A percentile compares a stretch with the other conserved stretches of the same genome.
These are phyloP conservation scores for Perizoma affinitatum DNA, from an alignment of 2,888 invertebrate species.

Conservation along the genomic window DNA sequence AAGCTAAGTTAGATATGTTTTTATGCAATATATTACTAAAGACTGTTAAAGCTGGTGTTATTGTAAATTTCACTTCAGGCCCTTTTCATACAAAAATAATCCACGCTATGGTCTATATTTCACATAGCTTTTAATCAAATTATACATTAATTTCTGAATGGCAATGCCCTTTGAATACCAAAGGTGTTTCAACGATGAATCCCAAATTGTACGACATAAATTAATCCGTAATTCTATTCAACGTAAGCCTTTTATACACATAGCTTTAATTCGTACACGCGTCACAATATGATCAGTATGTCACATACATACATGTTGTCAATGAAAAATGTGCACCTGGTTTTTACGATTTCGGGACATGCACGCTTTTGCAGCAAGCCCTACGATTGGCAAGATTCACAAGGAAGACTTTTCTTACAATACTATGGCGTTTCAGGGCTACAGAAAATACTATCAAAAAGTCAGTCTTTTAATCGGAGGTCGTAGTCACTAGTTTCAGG, in stretches of 20 bases:
- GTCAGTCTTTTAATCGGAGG: constrained; percentile 82
- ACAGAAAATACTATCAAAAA: constrained; percentile 68
- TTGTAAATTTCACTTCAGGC: constrained; percentile 47
- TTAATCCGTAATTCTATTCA: constrained; percentile 60
- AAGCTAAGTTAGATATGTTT: constrained; percentile 54
- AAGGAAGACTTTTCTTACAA: constrained; percentile 56
- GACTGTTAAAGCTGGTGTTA: constrained; percentile 68
- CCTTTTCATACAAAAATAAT: constrained; percentile 41
- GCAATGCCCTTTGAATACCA: constrained; percentile 50
- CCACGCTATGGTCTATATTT: constrained; percentile 24
- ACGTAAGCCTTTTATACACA: constrained; percentile 56
- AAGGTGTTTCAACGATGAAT: constrained; percentile 68
- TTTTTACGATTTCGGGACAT: constrained; percentile 42
- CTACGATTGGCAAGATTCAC: constrained; percentile 44
- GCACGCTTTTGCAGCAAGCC: constrained; percentile 43
- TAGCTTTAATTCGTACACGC: constrained; percentile 47
- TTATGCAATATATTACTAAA: constrained; percentile 49
- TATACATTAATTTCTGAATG: constrained; percentile 16
- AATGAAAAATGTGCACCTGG: constrained; percentile 52
- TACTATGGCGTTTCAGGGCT: constrained; percentile 73
- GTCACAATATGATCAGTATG: constrained; percentile 5
- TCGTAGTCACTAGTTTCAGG: constrained; percentile 65
- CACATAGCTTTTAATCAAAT: constrained; percentile 10
- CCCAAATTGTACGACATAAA: constrained; percentile 61
- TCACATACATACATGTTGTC: too few species aligned